Evolutionary conservation across 2,888 invertebrate genomes (phyloP).

Genomic region (Arrhopalites spinosus): DNA sequence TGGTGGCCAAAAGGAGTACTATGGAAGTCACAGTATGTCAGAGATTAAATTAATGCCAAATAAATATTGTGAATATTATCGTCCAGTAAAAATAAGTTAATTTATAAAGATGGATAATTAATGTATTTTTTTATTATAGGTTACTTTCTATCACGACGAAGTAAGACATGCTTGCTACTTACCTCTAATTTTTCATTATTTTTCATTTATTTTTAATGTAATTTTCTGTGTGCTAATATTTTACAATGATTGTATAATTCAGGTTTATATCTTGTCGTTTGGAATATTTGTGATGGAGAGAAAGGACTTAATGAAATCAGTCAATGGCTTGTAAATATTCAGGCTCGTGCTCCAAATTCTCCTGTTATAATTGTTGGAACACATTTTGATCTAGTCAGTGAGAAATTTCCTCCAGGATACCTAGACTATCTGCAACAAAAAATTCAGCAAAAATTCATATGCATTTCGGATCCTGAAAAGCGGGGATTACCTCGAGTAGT

Average conservation of each 20-base stretch:
- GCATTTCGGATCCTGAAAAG: slow-evolving; percentile 93
- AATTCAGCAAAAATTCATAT: slow-evolving; percentile 83
- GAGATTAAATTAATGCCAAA: too few species aligned
- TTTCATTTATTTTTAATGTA: too few species aligned
- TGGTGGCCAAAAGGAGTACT: slow-evolving; percentile 97
- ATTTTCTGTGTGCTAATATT: background rate
- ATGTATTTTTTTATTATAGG: too few species aligned
- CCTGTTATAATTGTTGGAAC: slow-evolving; percentile 96
- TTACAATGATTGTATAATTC: background rate
- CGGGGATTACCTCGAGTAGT: slow-evolving; percentile 90
- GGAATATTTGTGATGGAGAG: slow-evolving; percentile 91
- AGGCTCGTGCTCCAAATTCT: slow-evolving; percentile 92
- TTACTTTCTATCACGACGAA: slow-evolving; percentile 93
- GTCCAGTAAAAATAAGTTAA: too few species aligned
- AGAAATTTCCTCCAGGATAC: slow-evolving; percentile 64
- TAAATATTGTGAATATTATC: too few species aligned
- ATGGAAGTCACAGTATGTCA: slow-evolving; percentile 98
- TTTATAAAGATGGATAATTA: too few species aligned
- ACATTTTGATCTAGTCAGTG: slow-evolving; percentile 85
- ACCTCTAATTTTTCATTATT: too few species aligned
- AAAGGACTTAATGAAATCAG: slow-evolving; percentile 86
- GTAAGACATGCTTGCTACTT: slow-evolving; percentile 59
- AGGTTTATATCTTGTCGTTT: slow-evolving; percentile 85
- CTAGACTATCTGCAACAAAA: slow-evolving; percentile 83
- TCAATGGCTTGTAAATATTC: slow-evolving; percentile 95